Evolutionary conservation across 64 coral and sea anemone genomes (phyloP).

Genomic region (Trachythela sp.): DNA sequence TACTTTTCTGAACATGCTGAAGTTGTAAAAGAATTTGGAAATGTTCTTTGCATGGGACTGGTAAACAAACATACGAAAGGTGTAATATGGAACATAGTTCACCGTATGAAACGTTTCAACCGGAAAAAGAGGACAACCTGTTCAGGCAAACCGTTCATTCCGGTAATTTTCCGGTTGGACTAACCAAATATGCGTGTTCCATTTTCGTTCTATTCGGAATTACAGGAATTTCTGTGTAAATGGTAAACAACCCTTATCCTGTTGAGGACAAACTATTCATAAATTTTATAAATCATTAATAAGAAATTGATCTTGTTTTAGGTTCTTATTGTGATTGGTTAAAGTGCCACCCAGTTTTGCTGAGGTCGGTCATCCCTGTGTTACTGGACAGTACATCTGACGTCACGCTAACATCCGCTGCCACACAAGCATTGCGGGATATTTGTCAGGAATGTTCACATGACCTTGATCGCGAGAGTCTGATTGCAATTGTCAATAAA

Average conservation of each 20-base stretch:
- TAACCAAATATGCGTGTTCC: no score
- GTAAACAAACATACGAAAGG: no score
- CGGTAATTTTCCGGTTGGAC: no score
- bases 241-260: background rate
- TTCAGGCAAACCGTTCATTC: no score
- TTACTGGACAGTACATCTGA: constrained; percentile 65
- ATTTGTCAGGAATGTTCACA: constrained; percentile 96
- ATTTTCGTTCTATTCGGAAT: no score
- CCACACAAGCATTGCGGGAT: constrained; percentile 82
- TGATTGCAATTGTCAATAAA: constrained; percentile 53
- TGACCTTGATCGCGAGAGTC: constrained; percentile 63
- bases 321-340: constrained; percentile 97
- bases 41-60: no score
- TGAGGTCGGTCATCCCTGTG: constrained; percentile 73
- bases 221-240: no score
- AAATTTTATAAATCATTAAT: background rate
- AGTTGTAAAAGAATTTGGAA: no score
- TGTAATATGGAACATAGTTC: no score
- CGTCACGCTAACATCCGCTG: constrained; percentile 61
- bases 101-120: no score
- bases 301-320: background rate
- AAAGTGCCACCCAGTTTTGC: constrained; percentile 81
- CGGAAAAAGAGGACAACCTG: no score
- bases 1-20: no score
- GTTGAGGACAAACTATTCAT: background rate